Base-by-base conservation (phyloP, 2,113 vertebrate species). In the Procavia capensis region DNA sequence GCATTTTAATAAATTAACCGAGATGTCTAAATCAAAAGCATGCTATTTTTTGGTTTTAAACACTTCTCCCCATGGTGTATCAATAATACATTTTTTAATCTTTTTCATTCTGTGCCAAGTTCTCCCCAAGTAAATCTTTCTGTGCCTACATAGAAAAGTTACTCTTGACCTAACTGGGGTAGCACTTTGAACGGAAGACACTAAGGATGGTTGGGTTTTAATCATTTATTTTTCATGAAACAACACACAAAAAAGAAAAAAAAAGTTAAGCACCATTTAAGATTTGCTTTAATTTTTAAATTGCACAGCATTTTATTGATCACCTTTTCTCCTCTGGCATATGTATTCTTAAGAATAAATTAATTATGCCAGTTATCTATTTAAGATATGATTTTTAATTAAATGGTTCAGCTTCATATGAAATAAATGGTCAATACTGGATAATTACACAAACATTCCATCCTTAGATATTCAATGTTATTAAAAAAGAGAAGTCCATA, bases 331-430 rank as follows among this genome's bases (percentile, higher is more conserved):
- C 85, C n/a, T 82, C 27, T 29, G 36, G 13, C 17, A 95, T 72
- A 87, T 39, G 34, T 36, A 20, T 70, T 86, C 41, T 91, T 95
- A 80, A 95, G 95, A 96, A 94, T 84, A 95, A 97, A 78, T 41
- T 84, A 95, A 96, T 95, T 86, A 78, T 81, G 36, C 25, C 66
- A 87, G 79, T 90, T 92, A 88, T 66, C 47, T 87, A 87, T 57
- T 91, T 84, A 94, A 74, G 81, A 94, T 90, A 80, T 82, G 85
- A 96, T 92, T 95, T 96, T 29, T 86, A 96, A 87, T 95, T 97
- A 89, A 95, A 90, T 7, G 75, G 31, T 74, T 97, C 34, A 41
- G n/a, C 43, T 95, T 93, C 96, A 95, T 94, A 34, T 16, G 61
- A 96, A 96, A 92, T 91, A 95, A 81, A 81, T 93, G 80, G 84